Percentiles rank a stretch among this genome's conserved stretches.
Conservation (phyloP, 2,888 invertebrate genomes). For the Leistus spinibarbis region DNA sequence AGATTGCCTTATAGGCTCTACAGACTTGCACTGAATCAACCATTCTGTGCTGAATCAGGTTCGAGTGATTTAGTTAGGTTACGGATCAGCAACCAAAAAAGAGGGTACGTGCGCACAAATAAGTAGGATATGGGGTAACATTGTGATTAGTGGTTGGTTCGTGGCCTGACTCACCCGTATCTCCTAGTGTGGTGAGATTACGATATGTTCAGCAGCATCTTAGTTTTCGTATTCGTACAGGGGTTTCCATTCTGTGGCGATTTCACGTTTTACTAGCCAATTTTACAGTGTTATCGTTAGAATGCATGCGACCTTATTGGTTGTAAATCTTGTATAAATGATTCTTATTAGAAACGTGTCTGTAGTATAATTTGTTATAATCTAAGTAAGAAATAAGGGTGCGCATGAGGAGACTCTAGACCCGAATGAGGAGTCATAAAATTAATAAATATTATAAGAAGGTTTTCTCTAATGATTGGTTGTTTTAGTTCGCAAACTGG, state of each 20-base stretch:
- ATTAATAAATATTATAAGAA: too few relatives aligned
- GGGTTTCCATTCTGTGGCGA: not conserved
- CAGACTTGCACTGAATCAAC: too few relatives aligned
- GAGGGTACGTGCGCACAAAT: not conserved
- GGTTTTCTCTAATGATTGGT: too few relatives aligned
- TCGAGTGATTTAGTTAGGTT: not conserved
- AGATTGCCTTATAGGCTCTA: too few relatives aligned
- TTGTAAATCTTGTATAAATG: not conserved
- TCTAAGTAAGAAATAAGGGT: too few relatives aligned
- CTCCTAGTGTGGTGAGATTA: not conserved
- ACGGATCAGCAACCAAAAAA: not conserved
- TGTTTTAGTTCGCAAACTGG: too few relatives aligned
- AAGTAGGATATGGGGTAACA: not conserved
- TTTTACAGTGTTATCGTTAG: not conserved
- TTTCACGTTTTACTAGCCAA: not conserved
- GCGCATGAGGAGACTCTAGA: too few relatives aligned
- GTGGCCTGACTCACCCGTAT: not conserved
- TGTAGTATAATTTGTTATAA: too few relatives aligned
- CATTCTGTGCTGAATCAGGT: too few relatives aligned
- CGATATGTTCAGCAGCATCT: not conserved
- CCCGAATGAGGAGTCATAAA: too few relatives aligned
- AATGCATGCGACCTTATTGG: not conserved
- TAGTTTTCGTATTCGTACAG: not conserved
- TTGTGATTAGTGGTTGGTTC: not conserved
- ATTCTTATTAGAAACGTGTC: not conserved